Evolutionary conservation across 2,113 vertebrate genomes (phyloP), one percentile per base, ranked within the genome.

Genomic region (Lamprologus tigripictilis): DNA sequence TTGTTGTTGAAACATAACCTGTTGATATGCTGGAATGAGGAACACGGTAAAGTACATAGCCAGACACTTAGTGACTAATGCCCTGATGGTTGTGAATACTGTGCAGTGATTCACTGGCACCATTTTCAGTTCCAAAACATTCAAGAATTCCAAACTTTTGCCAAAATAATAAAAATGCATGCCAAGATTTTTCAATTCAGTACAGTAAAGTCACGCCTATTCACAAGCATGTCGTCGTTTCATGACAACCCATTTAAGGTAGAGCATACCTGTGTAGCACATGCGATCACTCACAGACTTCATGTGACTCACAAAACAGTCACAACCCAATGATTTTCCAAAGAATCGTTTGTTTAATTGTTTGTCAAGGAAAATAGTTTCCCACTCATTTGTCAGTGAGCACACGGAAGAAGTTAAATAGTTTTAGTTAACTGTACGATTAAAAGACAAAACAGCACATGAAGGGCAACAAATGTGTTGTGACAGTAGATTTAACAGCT

Each of bases 291-390:
- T 55, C 28, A 26, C 11, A 51, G 16, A 31, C 23, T 10, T 3
- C 6, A 54, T 61, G 8, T 61, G 89, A 86, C 85, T 91, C 51
- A 83, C 51, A 90, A 78, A 66, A 85, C 37, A 92, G 82, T 33
- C 45, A 45, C 61, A 78, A 54, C 66, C 81, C 85, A 58, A 23
- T 61, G 80, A 83, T 84, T 37, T 83, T 94, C 23, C 92, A 90
- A 93, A 90, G 80, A 82, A 68, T 91, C 85, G 58, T 84, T 66
- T 92, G 86, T 83, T 26, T n/a, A 19, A 80, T 68, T 92, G 88
- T 93, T 93, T 93, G 92, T 90, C 85, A 51, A 81, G 81, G 87
- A 87, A 93, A 93, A 93, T 40, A 28, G 16, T 49, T 88, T 85
- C 80, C 76, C 57, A 86, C 37, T 93, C 83, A 90, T 91, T 89